Percentiles rank a stretch among this genome's conserved stretches.
phyloP scores from a whole-genome alignment of 2,797 vertebrate species.

The Lutra lutra region DNA sequence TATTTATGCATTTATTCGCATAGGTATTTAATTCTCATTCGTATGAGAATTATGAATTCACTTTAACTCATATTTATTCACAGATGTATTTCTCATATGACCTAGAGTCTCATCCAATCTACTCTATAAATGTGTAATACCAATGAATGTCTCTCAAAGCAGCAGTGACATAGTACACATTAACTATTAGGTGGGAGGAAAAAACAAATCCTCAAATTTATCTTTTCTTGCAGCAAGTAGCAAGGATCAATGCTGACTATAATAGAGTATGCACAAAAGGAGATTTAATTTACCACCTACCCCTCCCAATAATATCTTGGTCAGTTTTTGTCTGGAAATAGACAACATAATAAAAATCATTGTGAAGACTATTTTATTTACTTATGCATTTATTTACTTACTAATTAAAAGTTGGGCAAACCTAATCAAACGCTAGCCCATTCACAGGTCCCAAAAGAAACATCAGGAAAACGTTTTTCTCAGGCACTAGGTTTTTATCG shows the following conservation, averaged over 20 bases:
- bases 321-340: not conserved
- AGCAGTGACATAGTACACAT: not conserved
- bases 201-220: not conserved
- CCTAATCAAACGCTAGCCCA: not conserved
- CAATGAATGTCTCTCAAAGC: not conserved
- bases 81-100: not conserved
- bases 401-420: not conserved
- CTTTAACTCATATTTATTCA: not conserved
- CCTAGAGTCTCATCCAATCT: not conserved
- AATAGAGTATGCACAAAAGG: no score
- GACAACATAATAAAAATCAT: not conserved
- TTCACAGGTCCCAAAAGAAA: not conserved
- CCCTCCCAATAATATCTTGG: not conserved
- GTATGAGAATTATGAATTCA: not conserved
- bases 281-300: not conserved
- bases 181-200: not conserved
- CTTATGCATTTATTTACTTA: not conserved
- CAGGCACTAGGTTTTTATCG: not conserved
- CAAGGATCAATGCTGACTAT: not conserved
- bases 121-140: not conserved
- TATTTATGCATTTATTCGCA: constrained; percentile 3
- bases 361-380: not conserved
- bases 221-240: not conserved
- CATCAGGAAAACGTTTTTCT: not conserved
- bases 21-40: not conserved